Evolutionary conservation across 2,113 vertebrate species (phyloP).

Genomic region (Thunnus thynnus): DNA sequence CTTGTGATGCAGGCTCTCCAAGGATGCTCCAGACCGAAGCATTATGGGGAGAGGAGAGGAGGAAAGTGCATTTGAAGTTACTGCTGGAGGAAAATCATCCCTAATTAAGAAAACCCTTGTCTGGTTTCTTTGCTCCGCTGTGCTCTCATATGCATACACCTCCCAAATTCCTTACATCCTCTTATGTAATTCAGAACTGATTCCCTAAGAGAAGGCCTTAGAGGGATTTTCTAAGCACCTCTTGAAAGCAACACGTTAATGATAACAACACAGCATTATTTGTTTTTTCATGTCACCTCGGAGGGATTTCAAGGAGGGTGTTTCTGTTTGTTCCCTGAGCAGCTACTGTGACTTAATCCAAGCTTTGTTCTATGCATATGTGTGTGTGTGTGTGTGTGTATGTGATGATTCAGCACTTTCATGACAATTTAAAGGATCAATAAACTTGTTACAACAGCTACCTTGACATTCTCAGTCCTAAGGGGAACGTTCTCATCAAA

Average conservation of each 20-base stretch:
- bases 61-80: conserved; percentile 51
- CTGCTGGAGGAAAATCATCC: conserved; percentile 34
- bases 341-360: conserved; percentile 44
- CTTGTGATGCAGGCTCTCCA: conserved; percentile 25
- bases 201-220: conserved; percentile 55
- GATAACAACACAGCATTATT: conserved; percentile 64
- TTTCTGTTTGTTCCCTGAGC: conserved; percentile 46
- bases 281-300: conserved; percentile 66
- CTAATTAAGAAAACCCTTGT: conserved; percentile 66
- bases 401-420: conserved; percentile 48
- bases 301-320: conserved; percentile 55
- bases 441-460: conserved; percentile 61
- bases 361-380: conserved; percentile 33
- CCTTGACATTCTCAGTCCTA: conserved; percentile 14
- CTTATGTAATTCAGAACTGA: conserved; percentile 64
- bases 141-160: conserved; percentile 39
- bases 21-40: conserved; percentile 40
- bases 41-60: conserved; percentile 16
- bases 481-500: conserved; percentile 48
- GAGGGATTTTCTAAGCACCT: conserved; percentile 61
- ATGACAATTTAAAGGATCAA: conserved; percentile 55
- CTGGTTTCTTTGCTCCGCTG: conserved; percentile 32
- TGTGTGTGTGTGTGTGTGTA: neutral
- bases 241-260: conserved; percentile 60
- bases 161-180: conserved; percentile 58